These are phyloP conservation scores for Pogonomyrmex californicus DNA, from an alignment of 1,140 invertebrate genomes.

Conservation along the genomic window DNA sequence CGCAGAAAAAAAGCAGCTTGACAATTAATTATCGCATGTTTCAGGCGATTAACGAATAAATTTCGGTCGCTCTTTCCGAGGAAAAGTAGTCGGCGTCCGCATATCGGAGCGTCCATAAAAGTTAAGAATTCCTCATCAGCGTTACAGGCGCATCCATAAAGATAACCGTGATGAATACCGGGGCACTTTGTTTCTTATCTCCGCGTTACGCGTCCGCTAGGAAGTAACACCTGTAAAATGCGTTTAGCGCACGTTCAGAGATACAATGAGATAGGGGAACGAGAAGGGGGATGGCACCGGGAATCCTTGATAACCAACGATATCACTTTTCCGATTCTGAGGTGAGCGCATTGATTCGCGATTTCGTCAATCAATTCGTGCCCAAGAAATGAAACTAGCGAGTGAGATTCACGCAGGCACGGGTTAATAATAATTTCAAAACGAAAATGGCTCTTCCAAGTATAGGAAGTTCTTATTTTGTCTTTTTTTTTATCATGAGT, in stretches of 20 bases:
- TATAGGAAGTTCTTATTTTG: no score
- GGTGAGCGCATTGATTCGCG: slow-evolving; percentile 3
- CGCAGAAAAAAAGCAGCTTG: neutral
- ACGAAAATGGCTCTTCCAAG: neutral
- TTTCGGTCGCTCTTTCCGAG: slow-evolving; percentile 7
- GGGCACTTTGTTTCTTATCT: slow-evolving; percentile 67
- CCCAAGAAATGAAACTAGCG: slow-evolving; percentile 18
- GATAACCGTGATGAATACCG: slow-evolving; percentile 70
- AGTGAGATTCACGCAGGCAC: neutral
- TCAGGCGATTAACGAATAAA: neutral
- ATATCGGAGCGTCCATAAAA: slow-evolving; percentile 48
- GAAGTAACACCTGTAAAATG: slow-evolving; percentile 76
- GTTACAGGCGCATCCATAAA: slow-evolving; percentile 53
- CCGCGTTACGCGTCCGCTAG: slow-evolving; percentile 35
- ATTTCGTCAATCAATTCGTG: slow-evolving; percentile 50
- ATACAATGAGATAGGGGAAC: slow-evolving; percentile 66
- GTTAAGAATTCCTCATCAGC: slow-evolving; percentile 73
- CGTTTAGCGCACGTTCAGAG: slow-evolving; percentile 61
- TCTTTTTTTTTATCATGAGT: neutral
- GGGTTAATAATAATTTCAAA: neutral
- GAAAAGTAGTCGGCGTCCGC: slow-evolving; percentile 41
- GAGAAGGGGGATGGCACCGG: neutral
- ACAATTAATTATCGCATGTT: slow-evolving; percentile 14
- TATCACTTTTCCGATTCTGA: slow-evolving; percentile 54
- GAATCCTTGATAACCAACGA: slow-evolving; percentile 30